Evolutionary conservation across 1,140 invertebrate genomes (phyloP).

Genomic region (Diachasmimorpha longicaudata): DNA sequence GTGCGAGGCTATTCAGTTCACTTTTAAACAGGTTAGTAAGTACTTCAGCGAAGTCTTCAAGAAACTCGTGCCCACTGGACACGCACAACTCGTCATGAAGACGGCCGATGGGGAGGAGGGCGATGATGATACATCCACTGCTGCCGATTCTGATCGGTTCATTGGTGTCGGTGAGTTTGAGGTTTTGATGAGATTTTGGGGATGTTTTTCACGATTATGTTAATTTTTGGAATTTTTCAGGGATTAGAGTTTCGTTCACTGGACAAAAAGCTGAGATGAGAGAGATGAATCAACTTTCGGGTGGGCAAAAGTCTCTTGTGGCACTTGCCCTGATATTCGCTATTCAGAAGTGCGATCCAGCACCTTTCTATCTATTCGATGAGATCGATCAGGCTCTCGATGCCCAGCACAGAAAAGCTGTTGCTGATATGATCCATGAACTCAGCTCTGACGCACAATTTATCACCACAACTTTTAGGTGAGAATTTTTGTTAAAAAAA

Average conservation of each 20-base stretch:
- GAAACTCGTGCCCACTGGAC: constrained; percentile 94
- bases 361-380: constrained; percentile 99
- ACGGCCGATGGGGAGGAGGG: constrained; percentile 76
- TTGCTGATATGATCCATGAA: constrained; percentile 99
- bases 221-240: too few relatives aligned
- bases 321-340: constrained; percentile 98
- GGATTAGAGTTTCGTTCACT: constrained; percentile 84
- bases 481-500: constrained; percentile 9
- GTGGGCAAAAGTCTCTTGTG: constrained; percentile 98
- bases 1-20: constrained; percentile 97
- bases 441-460: constrained; percentile 95
- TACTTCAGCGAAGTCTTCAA: constrained; percentile 99
- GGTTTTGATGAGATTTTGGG: too few relatives aligned
- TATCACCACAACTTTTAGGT: constrained; percentile 96
- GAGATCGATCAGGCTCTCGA: constrained; percentile 99
- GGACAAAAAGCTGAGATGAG: constrained; percentile 93
- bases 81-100: constrained; percentile 90
- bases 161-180: constrained; percentile 70
- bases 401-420: constrained; percentile 94
- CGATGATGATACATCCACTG: constrained; percentile 65
- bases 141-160: constrained; percentile 79
- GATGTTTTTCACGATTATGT: too few relatives aligned
- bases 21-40: constrained; percentile 97
- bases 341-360: constrained; percentile 99
- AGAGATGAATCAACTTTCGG: constrained; percentile 99